Evolutionary conservation across 2,113 vertebrate genomes (phyloP), one percentile per base, ranked within the genome.

Genomic region (Eclectus roratus): DNA sequence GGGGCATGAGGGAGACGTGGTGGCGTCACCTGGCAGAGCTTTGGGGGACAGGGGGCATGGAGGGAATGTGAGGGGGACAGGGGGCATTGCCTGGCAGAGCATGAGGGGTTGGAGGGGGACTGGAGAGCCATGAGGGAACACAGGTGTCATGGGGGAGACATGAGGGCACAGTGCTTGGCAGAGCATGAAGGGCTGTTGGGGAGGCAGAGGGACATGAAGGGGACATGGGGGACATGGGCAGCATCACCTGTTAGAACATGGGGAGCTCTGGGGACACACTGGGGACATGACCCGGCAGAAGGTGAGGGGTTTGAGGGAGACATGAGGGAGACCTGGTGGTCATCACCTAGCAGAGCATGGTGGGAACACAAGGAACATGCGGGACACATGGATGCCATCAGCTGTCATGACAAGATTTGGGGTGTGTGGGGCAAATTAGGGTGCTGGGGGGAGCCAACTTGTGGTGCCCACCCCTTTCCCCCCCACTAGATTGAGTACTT

Each of bases 401-500:
- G 25, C 56, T 49, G 41, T 17, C 21, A 9, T 15, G 20, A 18
- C 5, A 4, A 23, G 13, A 25, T 35, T 17, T 18, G 39, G 11
- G 72, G 15, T 50, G 17, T 7, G 3, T 9, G 28, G 41, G 64
- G 9, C 8, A 10, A 18, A 33, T 21, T 3, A 3, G 21, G 27
- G 55, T 17, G 16, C 41, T 8, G 1, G 6, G 9, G 11, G 28
- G 15, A 23, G 29, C 27, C 18, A 8, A 8, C 19, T 28, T 0
- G 5, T 20, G 28, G 9, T 41, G 13, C 24, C 41, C 46, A 37
- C 28, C 27, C 17, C 7, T 3, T 95, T 9, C 2, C 20, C 27
- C 3, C 3, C 47, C 5, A n/a, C 5, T 97, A 99, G 99, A 98
- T 99, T 0, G 98, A 99, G 9, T 99, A 99, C 97, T 99, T 99